Base-by-base conservation (phyloP, 2,888 invertebrate genomes). In the Xanthorhoe designata region DNA sequence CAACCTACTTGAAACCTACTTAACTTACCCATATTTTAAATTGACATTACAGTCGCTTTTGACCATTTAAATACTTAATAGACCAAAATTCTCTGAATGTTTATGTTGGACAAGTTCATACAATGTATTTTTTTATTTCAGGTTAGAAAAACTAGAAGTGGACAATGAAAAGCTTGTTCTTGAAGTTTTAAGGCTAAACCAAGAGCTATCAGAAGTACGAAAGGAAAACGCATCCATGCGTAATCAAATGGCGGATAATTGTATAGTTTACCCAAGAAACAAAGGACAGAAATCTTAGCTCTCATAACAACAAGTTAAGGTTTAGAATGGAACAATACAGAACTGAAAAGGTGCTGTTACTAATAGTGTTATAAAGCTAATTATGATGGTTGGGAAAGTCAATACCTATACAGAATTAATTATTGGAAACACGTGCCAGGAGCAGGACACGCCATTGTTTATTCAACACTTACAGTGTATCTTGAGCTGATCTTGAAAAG, bases 161-260 rank as follows among this genome's bases (percentile, higher is more conserved):
- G 97, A 97, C 73, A 96, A 96, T 72, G 97, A 97, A 77, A 95
- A 96, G 77, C 89, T 97, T 9, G 92, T 95, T 5, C 92, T 96
- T 80, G 96, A 97, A 86, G 91, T 96, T 66, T 95, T 96, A 73
- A 92, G 95, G 71, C 89, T 97, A 65, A 95, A 96, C 80, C 95
- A 96, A 79, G 96, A 97, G 83, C 94, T 96, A 75, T 89, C 95
- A 8, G 96, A 96, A 75, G 89, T 98, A 52, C 96, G 96, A 80
- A 95, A 96, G 74, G 97, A 98, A 82, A 98, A 98, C 84, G 90
- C 95, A 54, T 94, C 96, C 50, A 94, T 98, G 79, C 78, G 90
- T 73, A 94, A 95, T 64, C 95, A 96, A 71, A 85, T 97, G 42
- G 95, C 95, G 19, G 95, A 95, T 74, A 95, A 96, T 78, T 96